These are phyloP conservation scores for Amaurobius ferox DNA, from an alignment of 2,888 invertebrate species.

Conservation along the genomic window DNA sequence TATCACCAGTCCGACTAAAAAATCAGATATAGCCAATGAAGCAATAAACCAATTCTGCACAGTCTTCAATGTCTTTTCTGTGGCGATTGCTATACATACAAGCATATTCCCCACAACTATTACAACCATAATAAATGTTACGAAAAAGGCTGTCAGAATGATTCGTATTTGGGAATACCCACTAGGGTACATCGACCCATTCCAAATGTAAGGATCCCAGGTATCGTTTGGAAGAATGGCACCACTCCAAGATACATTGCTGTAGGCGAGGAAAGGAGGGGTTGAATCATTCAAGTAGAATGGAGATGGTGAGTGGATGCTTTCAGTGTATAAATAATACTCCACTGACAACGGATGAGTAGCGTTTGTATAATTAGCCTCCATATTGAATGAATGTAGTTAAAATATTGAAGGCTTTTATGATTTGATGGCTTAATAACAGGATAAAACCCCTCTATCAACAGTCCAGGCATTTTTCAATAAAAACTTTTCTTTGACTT, in stretches of 20 bases:
- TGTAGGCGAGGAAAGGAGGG: slow-evolving; percentile 16
- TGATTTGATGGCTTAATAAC: not conserved
- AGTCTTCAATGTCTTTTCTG: slow-evolving; percentile 95
- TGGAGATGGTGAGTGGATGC: not conserved
- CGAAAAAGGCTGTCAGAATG: slow-evolving; percentile 91
- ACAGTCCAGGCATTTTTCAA: not conserved
- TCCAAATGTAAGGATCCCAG: slow-evolving; percentile 55
- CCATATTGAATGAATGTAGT: slow-evolving; percentile 29
- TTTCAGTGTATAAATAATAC: slow-evolving; percentile 54
- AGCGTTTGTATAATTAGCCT: slow-evolving; percentile 55
- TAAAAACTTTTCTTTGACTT: not conserved
- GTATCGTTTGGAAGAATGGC: not conserved
- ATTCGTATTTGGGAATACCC: slow-evolving; percentile 93
- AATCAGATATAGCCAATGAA: slow-evolving; percentile 95
- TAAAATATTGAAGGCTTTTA: not conserved
- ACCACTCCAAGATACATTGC: slow-evolving; percentile 35
- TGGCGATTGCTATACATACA: slow-evolving; percentile 96
- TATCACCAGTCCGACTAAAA: slow-evolving; percentile 93
- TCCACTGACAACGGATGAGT: slow-evolving; percentile 46
- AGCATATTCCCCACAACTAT: slow-evolving; percentile 97
- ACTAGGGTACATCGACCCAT: slow-evolving; percentile 83
- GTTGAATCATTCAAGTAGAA: slow-evolving; percentile 17
- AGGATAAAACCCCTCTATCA: not conserved
- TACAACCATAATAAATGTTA: slow-evolving; percentile 94
- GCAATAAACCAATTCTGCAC: slow-evolving; percentile 99